Evolutionary conservation across 2,888 invertebrate species (phyloP).

Genomic region (Macrosiphum euphorbiae): DNA sequence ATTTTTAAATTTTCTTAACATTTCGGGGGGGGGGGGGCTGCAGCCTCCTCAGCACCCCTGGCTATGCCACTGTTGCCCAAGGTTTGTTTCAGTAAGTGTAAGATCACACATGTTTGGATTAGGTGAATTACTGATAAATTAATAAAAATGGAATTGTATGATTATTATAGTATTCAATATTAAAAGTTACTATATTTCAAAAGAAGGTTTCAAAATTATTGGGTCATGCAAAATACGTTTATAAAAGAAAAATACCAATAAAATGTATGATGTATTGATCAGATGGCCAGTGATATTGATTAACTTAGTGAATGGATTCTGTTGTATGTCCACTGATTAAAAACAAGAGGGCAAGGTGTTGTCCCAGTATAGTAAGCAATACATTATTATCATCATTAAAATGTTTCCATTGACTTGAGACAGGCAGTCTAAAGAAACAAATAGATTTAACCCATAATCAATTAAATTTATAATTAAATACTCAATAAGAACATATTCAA

Average conservation of each 20-base stretch:
- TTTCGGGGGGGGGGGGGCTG: too few species aligned
- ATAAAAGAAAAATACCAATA: conserved; percentile 72
- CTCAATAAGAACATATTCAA: neutral
- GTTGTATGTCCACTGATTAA: conserved; percentile 74
- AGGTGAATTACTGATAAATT: conserved; percentile 84
- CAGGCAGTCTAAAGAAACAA: conserved; percentile 71
- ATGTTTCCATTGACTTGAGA: conserved; percentile 75
- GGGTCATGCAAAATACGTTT: conserved; percentile 43
- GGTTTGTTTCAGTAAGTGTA: conserved; percentile 84
- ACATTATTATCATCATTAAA: conserved; percentile 70
- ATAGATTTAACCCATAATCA: conserved; percentile 48
- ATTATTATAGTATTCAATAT: conserved; percentile 79
- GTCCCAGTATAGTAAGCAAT: conserved; percentile 74
- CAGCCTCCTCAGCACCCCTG: too few species aligned
- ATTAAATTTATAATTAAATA: conserved; percentile 34
- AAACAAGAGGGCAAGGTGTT: conserved; percentile 77
- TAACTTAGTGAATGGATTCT: conserved; percentile 81
- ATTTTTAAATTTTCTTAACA: too few species aligned
- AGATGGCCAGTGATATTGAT: conserved; percentile 78
- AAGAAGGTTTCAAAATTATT: neutral
- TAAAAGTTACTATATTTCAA: conserved; percentile 72
- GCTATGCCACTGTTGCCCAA: conserved; percentile 72
- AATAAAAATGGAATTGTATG: conserved; percentile 84
- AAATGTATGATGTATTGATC: conserved; percentile 78
- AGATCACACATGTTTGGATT: conserved; percentile 79